Conservation (phyloP, 2,113 vertebrate genomes). For the Neogale vison region DNA sequence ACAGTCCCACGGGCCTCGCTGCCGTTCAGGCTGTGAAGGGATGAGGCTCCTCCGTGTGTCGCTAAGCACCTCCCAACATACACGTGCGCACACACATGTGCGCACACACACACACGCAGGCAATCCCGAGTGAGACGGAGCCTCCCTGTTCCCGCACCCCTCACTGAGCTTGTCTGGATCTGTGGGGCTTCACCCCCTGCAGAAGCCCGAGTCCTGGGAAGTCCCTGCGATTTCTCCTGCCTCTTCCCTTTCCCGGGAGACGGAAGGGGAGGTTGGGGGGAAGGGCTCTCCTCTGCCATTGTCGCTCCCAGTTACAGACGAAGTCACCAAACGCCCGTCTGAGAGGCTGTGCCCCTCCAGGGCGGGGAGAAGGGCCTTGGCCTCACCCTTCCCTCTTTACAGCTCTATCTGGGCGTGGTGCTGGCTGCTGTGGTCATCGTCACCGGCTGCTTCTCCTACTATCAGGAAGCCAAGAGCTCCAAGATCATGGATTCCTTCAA, state of each 20-base stretch:
- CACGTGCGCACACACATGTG: background rate
- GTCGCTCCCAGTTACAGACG: background rate
- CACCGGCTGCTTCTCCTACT: slow-evolving; percentile 90
- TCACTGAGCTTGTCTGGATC: background rate
- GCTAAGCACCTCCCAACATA: background rate
- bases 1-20: background rate
- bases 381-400: background rate
- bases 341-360: background rate
- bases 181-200: background rate
- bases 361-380: background rate
- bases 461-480: slow-evolving; percentile 90
- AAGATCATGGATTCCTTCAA: slow-evolving; percentile 91
- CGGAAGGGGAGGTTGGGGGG: background rate
- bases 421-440: slow-evolving; percentile 86
- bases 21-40: background rate
- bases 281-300: background rate
- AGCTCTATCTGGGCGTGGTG: slow-evolving; percentile 87
- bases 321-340: background rate
- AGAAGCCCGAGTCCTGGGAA: background rate
- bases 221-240: too few relatives aligned
- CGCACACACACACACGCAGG: too few relatives aligned
- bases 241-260: background rate
- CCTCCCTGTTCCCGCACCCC: background rate
- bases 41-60: background rate
- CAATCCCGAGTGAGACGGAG: background rate